A percentile compares a stretch with the other conserved stretches of the same genome.
These are phyloP conservation scores for Noctua pronuba DNA, from an alignment of 2,888 invertebrate genomes.

Conservation along the genomic window DNA sequence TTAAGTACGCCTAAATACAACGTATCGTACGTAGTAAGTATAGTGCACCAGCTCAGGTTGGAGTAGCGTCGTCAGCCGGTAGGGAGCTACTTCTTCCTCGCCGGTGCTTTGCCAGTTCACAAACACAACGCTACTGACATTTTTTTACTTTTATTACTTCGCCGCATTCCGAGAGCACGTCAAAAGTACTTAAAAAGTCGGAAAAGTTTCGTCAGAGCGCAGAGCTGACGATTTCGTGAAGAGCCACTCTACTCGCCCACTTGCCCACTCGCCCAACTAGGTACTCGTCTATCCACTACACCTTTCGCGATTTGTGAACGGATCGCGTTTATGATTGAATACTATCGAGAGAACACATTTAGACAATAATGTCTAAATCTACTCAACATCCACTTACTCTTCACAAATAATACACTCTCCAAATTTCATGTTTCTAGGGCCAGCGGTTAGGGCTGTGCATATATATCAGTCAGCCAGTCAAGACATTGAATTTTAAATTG, in stretches of 20 bases:
- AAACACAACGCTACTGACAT: background rate
- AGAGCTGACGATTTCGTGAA: slow-evolving; percentile 7
- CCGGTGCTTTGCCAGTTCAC: background rate
- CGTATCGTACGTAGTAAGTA: background rate
- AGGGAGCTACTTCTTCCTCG: background rate
- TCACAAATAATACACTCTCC: too few relatives aligned
- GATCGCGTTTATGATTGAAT: background rate
- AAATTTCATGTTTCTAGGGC: too few relatives aligned
- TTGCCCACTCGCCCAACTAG: slow-evolving; percentile 7
- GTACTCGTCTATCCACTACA: slow-evolving; percentile 4
- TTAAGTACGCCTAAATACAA: background rate
- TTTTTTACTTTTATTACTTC: background rate
- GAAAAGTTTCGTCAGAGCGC: slow-evolving; percentile 1
- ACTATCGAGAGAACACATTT: background rate
- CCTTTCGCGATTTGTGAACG: slow-evolving; percentile 5
- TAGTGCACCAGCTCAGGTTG: background rate
- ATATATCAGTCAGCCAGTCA: too few relatives aligned
- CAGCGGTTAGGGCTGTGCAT: too few relatives aligned
- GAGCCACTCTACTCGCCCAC: slow-evolving; percentile 13
- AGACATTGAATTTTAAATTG: too few relatives aligned
- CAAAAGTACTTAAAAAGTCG: slow-evolving; percentile 17
- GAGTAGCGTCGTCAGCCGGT: background rate
- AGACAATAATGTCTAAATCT: background rate
- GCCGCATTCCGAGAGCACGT: slow-evolving; percentile 5
- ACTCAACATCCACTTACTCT: background rate